Percentiles rank a stretch among this genome's conserved stretches.
Evolutionary conservation across 2,797 vertebrate genomes (phyloP).

Genomic region (Lycodopsis pacificus): DNA sequence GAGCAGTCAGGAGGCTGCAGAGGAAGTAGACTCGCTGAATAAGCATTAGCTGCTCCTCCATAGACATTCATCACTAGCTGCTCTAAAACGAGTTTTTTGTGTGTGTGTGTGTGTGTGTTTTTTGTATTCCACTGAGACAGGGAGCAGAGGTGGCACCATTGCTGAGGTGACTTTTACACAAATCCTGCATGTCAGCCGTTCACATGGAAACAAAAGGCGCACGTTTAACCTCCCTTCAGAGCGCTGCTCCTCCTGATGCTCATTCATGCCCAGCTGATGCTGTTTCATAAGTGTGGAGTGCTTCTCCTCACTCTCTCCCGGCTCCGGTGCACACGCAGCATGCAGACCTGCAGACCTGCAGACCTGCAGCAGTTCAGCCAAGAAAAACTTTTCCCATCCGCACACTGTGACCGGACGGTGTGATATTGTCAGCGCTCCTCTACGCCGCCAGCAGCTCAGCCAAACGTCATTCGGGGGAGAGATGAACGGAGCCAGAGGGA

Average conservation of each 20-base stretch:
- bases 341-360: conserved; percentile 47
- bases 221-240: conserved; percentile 67
- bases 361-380: conserved; percentile 44
- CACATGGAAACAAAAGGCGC: conserved; percentile 68
- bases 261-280: conserved; percentile 55
- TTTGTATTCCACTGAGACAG: conserved; percentile 36
- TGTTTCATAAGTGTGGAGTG: conserved; percentile 45
- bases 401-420: conserved; percentile 57
- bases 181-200: conserved; percentile 69
- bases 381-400: conserved; percentile 26
- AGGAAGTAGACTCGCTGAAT: conserved; percentile 37
- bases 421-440: conserved; percentile 63
- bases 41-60: conserved; percentile 15
- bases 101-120: conserved; percentile 24
- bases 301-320: background rate
- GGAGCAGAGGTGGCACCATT: conserved; percentile 59
- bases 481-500: conserved; percentile 19
- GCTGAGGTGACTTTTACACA: conserved; percentile 68
- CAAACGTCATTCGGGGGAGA: conserved; percentile 68
- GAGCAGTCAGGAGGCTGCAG: conserved; percentile 33
- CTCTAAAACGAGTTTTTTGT: conserved; percentile 45
- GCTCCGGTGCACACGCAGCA: conserved; percentile 21
- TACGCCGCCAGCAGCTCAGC: conserved; percentile 58
- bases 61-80: conserved; percentile 46
- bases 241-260: conserved; percentile 56